Base-by-base conservation (phyloP, 2,888 invertebrate genomes). In the Drosophila diplacantha region DNA sequence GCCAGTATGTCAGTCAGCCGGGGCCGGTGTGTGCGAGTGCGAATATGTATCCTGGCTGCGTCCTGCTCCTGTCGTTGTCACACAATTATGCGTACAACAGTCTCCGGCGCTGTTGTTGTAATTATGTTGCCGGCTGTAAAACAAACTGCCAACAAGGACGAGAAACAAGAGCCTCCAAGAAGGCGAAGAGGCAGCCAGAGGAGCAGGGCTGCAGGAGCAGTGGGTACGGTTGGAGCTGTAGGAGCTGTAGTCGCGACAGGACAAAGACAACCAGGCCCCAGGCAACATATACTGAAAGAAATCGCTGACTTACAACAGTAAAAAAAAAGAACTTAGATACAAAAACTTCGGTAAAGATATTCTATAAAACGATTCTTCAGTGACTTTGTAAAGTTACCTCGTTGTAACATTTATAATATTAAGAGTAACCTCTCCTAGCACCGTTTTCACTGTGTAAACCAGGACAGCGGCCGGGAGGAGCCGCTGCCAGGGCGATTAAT, bases 71-170 rank as follows among this genome's bases (percentile, higher is more conserved):
- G 71, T 52, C 57, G 79, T 75, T 83, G 83, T 80, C 83, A 75
- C 76, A 83, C 79, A 80, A 79, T 79, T 79, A 78, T 78, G 83
- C 81, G 83, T 73, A 69, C 77, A 82, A 60, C 65, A 69, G 62
- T 71, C 71, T 49, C 66, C 49, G 74, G 71, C 66, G 41, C 60
- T 73, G 73, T 73, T 83, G 72, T 66, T 81, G 83, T 78, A 75
- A 81, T 83, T 81, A 83, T 81, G 71, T 79, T 69, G 72, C 72
- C 54, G 58, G 58, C 61, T 73, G 67, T 54, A 57, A 73, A 77
- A 80, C 80, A 74, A 76, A 71, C 83, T 81, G 78, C 58, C 83
- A 81, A 71, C 81, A 71, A 73, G 64, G 74, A 50, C 35, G 38
- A 60, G 43, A 34, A 63, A 44, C 44, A 56, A 43, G 57, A 50